Percentiles rank a stretch among this genome's conserved stretches.
Evolutionary conservation across 2,888 invertebrate genomes (phyloP).

Genomic region (Eurytoma californica): DNA sequence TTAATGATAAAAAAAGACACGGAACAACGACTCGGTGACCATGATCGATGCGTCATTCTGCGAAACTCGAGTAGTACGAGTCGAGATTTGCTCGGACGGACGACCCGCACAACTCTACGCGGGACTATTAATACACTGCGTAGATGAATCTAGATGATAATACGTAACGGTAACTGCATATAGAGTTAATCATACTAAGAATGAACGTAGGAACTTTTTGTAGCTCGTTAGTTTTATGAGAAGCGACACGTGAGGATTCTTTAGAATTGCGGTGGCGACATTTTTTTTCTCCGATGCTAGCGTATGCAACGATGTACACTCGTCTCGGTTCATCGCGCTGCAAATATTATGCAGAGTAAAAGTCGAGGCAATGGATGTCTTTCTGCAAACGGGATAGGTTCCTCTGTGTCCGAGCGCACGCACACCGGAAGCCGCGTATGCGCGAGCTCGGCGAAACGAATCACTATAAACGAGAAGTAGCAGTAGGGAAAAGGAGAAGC

Average conservation of each 20-base stretch:
- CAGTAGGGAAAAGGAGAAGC: slow-evolving; percentile 9
- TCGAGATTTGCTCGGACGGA: slow-evolving; percentile 23
- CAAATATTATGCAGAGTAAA: slow-evolving; percentile 14
- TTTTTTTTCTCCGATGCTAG: slow-evolving; percentile 8
- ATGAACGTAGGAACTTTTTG: slow-evolving; percentile 32
- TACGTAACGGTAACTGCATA: slow-evolving; percentile 34
- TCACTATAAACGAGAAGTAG: slow-evolving; percentile 31
- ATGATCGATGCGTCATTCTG: neutral
- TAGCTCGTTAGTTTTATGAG: slow-evolving; percentile 26
- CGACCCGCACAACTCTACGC: neutral
- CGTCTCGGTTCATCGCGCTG: slow-evolving; percentile 22
- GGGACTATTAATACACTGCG: slow-evolving; percentile 16
- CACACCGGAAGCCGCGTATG: slow-evolving; percentile 25
- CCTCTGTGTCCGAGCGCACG: slow-evolving; percentile 32
- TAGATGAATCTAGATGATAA: slow-evolving; percentile 9
- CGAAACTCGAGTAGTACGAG: slow-evolving; percentile 25
- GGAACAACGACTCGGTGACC: slow-evolving; percentile 47
- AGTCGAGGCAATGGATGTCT: slow-evolving; percentile 28
- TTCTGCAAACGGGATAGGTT: slow-evolving; percentile 54
- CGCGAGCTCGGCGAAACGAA: slow-evolving; percentile 48
- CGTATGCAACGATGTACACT: slow-evolving; percentile 16
- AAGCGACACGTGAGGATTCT: neutral
- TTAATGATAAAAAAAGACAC: neutral
- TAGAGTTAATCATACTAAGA: slow-evolving; percentile 36
- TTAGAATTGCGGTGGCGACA: neutral